Conservation (phyloP, 1,140 invertebrate genomes). For the Nasonia longicornis region DNA sequence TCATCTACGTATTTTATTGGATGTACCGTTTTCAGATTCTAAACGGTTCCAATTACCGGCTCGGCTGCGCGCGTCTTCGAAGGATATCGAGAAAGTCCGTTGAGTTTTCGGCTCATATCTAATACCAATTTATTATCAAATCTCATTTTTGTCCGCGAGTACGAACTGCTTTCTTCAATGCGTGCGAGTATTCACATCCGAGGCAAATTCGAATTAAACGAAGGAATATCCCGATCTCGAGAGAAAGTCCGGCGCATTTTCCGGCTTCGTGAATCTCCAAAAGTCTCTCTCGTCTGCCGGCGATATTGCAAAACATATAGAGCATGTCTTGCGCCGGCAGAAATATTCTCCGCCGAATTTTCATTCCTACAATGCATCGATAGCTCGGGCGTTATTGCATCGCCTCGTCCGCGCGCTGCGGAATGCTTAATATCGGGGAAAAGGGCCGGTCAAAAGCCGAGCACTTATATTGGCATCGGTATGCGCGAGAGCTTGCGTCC, state of each 20-base stretch:
- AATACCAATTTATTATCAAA: too few relatives aligned
- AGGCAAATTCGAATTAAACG: not conserved
- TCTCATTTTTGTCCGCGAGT: too few relatives aligned
- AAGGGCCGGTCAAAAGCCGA: conserved; percentile 20
- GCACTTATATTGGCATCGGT: conserved; percentile 18
- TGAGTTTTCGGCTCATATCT: too few relatives aligned
- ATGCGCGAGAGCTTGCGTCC: not conserved
- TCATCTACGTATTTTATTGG: not conserved
- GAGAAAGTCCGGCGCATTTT: not conserved
- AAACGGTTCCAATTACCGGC: not conserved
- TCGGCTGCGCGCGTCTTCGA: too few relatives aligned
- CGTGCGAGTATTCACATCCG: not conserved
- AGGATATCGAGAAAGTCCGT: too few relatives aligned
- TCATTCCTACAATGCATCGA: conserved; percentile 62
- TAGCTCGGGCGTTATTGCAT: conserved; percentile 62
- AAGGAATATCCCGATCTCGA: not conserved
- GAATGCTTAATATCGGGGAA: conserved; percentile 67
- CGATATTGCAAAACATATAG: not conserved
- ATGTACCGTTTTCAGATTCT: not conserved
- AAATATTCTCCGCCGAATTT: conserved; percentile 52
- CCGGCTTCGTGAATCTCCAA: not conserved
- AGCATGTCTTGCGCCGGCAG: too few relatives aligned
- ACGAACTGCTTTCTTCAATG: not conserved
- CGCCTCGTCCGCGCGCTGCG: conserved; percentile 48
- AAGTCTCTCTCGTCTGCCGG: not conserved